Conservation (phyloP, 1,140 invertebrate species). For the Polypedilum vanderplanki region DNA sequence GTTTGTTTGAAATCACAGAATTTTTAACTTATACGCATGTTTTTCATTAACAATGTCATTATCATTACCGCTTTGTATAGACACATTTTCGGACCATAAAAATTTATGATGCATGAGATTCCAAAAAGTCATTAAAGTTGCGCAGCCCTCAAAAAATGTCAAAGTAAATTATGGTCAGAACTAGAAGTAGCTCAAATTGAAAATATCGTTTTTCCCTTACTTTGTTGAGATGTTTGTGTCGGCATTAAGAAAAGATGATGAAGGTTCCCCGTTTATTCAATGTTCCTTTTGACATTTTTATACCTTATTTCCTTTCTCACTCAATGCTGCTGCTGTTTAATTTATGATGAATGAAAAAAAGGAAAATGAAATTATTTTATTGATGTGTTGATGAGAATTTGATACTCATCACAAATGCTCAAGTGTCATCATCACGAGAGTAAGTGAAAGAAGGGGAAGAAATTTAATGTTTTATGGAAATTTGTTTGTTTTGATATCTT, state of each 20-base stretch:
- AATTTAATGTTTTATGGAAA: no score
- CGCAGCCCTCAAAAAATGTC: background rate
- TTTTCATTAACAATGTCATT: background rate
- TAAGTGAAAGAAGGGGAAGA: no score
- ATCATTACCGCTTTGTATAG: background rate
- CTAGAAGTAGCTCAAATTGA: background rate
- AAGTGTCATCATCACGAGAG: no score
- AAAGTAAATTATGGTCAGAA: background rate
- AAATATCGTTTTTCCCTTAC: slow-evolving; percentile 7
- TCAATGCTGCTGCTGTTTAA: no score
- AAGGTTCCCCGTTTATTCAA: background rate
- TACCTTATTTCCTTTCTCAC: no score
- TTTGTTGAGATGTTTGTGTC: slow-evolving; percentile 11
- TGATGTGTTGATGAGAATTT: no score
- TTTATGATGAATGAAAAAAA: no score
- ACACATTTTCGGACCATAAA: background rate
- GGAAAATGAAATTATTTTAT: no score
- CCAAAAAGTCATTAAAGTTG: background rate
- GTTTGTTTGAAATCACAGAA: background rate
- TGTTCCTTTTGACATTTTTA: no score
- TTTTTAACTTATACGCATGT: background rate
- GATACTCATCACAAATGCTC: no score
- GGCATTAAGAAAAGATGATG: slow-evolving; percentile 3
- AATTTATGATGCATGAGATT: background rate
- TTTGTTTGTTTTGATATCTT: no score